These are phyloP conservation scores for Aeoliscus strigatus DNA, from an alignment of 2,797 vertebrate genomes.

Conservation along the genomic window DNA sequence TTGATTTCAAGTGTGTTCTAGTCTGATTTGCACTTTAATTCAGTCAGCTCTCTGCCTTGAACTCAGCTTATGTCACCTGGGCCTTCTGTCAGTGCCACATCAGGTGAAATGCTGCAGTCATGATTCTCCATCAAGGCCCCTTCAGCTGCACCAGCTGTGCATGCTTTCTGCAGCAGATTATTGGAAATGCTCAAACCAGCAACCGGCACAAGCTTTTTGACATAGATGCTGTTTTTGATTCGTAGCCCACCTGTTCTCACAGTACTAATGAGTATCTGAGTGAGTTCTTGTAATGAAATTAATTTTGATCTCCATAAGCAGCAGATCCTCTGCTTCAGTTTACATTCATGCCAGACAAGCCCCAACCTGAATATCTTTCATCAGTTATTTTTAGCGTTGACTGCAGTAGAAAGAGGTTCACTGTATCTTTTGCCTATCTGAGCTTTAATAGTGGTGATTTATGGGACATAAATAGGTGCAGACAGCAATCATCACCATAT, in stretches of 20 bases:
- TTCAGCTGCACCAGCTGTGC: constrained; percentile 4
- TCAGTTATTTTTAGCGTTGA: too few species aligned
- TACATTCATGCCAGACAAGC: too few species aligned
- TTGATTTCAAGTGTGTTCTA: background rate
- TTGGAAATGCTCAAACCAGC: constrained; percentile 13
- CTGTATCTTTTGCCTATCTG: too few species aligned
- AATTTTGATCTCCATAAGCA: constrained; percentile 14
- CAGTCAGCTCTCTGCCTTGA: background rate
- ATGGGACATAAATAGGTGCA: too few species aligned
- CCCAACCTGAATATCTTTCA: too few species aligned
- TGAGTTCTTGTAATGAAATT: too few species aligned
- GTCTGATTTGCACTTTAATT: constrained; percentile 9
- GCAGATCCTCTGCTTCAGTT: constrained; percentile 11
- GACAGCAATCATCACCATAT: too few species aligned
- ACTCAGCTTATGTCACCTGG: background rate
- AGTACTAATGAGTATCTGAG: constrained; percentile 39
- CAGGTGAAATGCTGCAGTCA: constrained; percentile 14
- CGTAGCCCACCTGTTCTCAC: constrained; percentile 28
- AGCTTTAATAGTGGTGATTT: too few species aligned
- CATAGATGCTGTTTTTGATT: constrained; percentile 13
- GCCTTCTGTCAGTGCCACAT: constrained; percentile 6
- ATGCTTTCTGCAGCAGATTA: constrained; percentile 23
- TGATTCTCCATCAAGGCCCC: constrained; percentile 4
- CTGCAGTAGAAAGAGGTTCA: too few species aligned
- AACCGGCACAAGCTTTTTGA: constrained; percentile 18